Conservation (phyloP, 2,113 vertebrate genomes). For the Arvicanthis niloticus region DNA sequence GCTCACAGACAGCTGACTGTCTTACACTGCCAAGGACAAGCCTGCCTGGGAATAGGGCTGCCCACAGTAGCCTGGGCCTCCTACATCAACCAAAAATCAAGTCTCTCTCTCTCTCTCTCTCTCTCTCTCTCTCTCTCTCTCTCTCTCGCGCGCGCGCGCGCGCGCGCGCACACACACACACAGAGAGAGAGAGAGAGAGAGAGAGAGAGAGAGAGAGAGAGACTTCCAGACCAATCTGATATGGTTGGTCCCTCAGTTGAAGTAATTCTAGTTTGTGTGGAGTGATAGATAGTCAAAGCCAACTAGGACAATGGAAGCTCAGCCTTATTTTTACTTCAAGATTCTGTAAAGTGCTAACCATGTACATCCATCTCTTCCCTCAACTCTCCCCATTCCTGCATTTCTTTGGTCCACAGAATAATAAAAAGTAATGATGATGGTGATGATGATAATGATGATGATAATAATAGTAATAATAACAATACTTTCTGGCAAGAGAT, state of each 20-base stretch:
- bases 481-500: conserved; percentile 15
- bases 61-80: background rate
- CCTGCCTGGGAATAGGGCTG: background rate
- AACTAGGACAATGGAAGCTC: background rate
- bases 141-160: no score
- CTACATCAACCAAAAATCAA: no score
- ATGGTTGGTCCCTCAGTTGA: background rate
- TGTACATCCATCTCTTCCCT: background rate
- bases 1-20: background rate
- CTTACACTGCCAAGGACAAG: no score
- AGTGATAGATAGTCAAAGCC: background rate
- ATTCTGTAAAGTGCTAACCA: background rate
- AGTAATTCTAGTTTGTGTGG: background rate
- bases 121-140: no score
- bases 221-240: background rate
- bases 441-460: background rate
- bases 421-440: background rate
- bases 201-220: background rate
- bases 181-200: background rate
- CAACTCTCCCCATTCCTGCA: background rate
- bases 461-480: background rate
- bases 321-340: conserved; percentile 4
- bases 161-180: no score
- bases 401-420: background rate
- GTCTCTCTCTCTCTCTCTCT: no score